Evolutionary conservation across 2,888 invertebrate genomes (phyloP).

Genomic region (Leucophenga maculata): DNA sequence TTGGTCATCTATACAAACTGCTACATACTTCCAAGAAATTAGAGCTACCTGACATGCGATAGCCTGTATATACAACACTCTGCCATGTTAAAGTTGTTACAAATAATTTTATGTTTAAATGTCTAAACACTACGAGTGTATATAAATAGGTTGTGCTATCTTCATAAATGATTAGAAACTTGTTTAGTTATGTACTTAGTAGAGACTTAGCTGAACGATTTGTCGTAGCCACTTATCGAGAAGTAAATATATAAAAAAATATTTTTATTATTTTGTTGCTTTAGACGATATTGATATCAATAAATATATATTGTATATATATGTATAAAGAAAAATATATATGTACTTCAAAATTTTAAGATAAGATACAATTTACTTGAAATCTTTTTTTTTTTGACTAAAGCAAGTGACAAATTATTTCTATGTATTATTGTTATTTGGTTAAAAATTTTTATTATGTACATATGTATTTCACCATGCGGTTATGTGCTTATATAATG

Average conservation of each 20-base stretch:
- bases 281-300: constrained; percentile 10
- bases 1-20: too few relatives aligned
- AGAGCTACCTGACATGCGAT: neutral
- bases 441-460: neutral
- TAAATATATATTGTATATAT: neutral
- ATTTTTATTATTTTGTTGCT: neutral
- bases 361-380: constrained; percentile 25
- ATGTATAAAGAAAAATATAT: neutral
- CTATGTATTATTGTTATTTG: neutral
- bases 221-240: constrained; percentile 6
- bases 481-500: neutral
- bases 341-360: neutral
- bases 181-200: constrained; percentile 1
- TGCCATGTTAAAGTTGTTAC: too few relatives aligned
- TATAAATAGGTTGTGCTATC: too few relatives aligned
- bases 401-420: neutral
- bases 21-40: neutral
- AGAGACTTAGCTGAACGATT: constrained; percentile 3
- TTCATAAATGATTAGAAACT: constrained; percentile 13
- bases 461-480: neutral
- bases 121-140: too few relatives aligned
- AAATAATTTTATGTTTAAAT: too few relatives aligned
- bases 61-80: too few relatives aligned
- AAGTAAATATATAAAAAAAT: neutral
- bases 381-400: constrained; percentile 20